Evolutionary conservation across 2,797 vertebrate genomes (phyloP).

Genomic region (Coluber constrictor): DNA sequence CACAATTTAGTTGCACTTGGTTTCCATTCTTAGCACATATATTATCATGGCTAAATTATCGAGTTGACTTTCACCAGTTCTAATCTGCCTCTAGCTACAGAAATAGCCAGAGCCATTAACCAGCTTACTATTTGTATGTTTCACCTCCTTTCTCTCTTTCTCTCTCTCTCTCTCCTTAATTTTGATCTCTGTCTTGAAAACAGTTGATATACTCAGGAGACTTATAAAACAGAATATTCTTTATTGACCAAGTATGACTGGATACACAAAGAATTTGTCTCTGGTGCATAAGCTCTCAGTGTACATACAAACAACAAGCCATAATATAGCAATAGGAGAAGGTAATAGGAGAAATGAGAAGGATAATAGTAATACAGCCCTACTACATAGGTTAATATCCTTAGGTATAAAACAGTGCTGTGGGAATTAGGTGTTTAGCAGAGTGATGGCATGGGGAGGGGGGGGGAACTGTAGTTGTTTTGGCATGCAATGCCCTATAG

Average conservation of each 20-base stretch:
- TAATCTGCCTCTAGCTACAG: not conserved
- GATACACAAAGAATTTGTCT: not conserved
- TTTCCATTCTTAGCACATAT: not conserved
- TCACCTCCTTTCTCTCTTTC: not conserved
- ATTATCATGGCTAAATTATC: not conserved
- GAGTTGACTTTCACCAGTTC: not conserved
- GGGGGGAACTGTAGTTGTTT: not conserved
- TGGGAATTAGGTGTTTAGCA: not conserved
- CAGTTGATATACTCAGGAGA: not conserved
- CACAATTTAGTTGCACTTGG: not conserved
- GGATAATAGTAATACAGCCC: not conserved
- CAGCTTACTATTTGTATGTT: not conserved
- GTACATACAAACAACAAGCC: not conserved
- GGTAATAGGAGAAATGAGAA: not conserved
- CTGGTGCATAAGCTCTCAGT: not conserved
- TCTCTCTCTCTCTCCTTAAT: not conserved
- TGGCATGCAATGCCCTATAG: not conserved
- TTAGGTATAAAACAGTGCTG: not conserved
- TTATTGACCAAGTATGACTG: not conserved
- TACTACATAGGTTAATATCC: not conserved
- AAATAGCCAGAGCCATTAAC: not conserved
- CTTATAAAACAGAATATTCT: not conserved
- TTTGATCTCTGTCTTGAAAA: not conserved
- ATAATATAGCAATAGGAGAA: not conserved
- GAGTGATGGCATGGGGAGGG: not conserved